These are phyloP conservation scores for Pyrgus malvae DNA, from an alignment of 2,888 invertebrate genomes.

Conservation along the genomic window DNA sequence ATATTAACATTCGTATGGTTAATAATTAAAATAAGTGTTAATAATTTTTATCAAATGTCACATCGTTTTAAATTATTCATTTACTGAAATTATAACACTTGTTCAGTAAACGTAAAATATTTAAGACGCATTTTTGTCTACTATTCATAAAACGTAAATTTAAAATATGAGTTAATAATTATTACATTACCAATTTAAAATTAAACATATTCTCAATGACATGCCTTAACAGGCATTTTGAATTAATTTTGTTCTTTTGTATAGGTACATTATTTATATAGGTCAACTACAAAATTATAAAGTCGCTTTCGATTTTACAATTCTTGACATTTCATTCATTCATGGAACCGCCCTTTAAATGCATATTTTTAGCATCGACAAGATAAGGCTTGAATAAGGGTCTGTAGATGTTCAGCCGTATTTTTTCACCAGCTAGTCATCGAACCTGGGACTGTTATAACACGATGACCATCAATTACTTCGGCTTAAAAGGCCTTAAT, in stretches of 20 bases:
- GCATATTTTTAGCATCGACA: conserved; percentile 17
- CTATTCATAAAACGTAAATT: no score
- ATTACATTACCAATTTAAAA: no score
- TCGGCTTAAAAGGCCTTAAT: conserved; percentile 56
- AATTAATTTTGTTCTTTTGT: no score
- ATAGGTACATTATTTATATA: no score
- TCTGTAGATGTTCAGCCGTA: conserved; percentile 15
- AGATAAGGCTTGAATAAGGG: conserved; percentile 22
- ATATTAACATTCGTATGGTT: neutral
- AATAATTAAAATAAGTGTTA: neutral
- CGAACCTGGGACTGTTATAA: conserved; percentile 36
- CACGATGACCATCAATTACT: conserved; percentile 54
- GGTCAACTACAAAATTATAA: no score
- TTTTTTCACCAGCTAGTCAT: conserved; percentile 37
- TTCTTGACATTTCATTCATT: no score
- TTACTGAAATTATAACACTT: neutral
- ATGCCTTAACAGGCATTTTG: no score
- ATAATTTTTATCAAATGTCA: neutral
- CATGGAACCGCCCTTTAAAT: conserved; percentile 12
- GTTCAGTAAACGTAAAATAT: no score
- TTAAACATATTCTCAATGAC: no score
- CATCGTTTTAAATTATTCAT: neutral
- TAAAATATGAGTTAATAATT: no score
- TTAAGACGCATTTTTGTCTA: no score
- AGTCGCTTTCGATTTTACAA: no score